Evolutionary conservation across 2,888 invertebrate species (phyloP).

Genomic region (Pterostichus madidus): DNA sequence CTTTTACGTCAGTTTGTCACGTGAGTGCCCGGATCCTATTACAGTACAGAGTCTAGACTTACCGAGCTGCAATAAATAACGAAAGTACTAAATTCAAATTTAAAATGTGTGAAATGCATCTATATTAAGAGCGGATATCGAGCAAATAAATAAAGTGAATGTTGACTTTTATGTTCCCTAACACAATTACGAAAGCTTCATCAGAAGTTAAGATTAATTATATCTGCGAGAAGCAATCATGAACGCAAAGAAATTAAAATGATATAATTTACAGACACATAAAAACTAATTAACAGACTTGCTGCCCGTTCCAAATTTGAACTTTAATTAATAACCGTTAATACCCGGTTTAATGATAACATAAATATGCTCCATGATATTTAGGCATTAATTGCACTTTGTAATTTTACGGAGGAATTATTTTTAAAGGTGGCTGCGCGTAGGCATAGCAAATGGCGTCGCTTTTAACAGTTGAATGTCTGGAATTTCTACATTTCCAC

Average conservation of each 20-base stretch:
- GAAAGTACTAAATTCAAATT: background rate
- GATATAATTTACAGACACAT: constrained; percentile 37
- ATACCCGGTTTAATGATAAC: constrained; percentile 28
- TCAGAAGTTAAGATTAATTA: constrained; percentile 20
- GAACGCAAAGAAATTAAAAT: constrained; percentile 39
- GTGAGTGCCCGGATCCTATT: too few species aligned
- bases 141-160: constrained; percentile 25
- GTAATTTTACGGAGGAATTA: constrained; percentile 13
- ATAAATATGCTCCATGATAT: constrained; percentile 33
- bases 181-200: constrained; percentile 1
- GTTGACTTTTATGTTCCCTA: background rate
- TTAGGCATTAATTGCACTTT: background rate
- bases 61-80: too few species aligned
- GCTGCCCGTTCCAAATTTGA: constrained; percentile 35
- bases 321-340: constrained; percentile 52
- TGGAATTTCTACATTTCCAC: constrained; percentile 16
- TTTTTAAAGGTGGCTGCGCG: constrained; percentile 12
- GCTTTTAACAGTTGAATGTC: constrained; percentile 14
- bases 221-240: constrained; percentile 30
- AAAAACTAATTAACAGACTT: constrained; percentile 46
- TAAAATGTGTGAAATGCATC: constrained; percentile 11
- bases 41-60: too few species aligned
- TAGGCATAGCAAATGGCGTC: background rate
- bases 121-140: constrained; percentile 27
- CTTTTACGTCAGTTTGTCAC: too few species aligned